phyloP scores from a whole-genome alignment of 2,113 vertebrate genomes.

The Desmodus rotundus region DNA sequence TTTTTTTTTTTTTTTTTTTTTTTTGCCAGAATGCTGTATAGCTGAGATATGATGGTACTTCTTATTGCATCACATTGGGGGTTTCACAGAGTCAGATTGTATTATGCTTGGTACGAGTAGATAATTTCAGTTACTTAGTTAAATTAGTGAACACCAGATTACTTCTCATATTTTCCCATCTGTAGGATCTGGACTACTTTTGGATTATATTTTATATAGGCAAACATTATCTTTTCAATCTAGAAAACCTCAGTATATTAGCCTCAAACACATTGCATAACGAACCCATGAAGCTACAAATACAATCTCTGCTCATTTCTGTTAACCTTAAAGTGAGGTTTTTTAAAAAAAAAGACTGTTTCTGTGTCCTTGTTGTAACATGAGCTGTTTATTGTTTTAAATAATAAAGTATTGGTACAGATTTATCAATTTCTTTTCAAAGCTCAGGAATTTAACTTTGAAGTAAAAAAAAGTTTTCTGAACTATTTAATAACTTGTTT shows the following conservation, averaged over 20 bases:
- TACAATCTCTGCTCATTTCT: neutral
- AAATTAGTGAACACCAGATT: neutral
- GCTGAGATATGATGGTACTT: neutral
- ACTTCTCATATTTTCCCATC: neutral
- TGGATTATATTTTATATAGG: neutral
- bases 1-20: neutral
- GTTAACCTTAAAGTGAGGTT: neutral
- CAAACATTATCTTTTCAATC: neutral
- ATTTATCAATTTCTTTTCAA: slow-evolving; percentile 7
- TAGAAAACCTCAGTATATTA: neutral
- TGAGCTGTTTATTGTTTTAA: slow-evolving; percentile 3
- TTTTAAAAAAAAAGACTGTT: neutral
- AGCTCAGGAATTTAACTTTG: neutral
- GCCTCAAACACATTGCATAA: neutral
- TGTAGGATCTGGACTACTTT: neutral
- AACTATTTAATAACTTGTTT: neutral
- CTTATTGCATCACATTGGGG: neutral
- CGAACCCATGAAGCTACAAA: neutral
- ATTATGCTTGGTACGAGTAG: neutral
- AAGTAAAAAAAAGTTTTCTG: neutral
- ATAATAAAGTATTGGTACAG: neutral
- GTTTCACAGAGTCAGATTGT: neutral
- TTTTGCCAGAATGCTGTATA: neutral
- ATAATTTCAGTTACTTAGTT: neutral
- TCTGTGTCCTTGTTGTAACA: neutral